Evolutionary conservation across 2,797 vertebrate species (phyloP).

Genomic region (Silurus aristotelis): DNA sequence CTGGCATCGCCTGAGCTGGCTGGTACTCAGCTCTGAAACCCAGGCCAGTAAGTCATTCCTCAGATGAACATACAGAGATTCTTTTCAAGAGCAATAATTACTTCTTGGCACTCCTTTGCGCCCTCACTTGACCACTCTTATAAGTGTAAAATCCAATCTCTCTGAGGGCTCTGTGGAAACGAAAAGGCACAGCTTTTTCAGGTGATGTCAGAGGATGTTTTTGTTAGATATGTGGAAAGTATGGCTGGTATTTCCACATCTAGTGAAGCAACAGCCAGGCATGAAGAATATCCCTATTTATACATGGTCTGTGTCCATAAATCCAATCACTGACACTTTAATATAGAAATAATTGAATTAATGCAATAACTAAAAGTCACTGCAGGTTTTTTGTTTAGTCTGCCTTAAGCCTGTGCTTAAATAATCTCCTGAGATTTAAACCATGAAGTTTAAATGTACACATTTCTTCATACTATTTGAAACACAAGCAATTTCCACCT

Average conservation of each 20-base stretch:
- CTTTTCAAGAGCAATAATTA: conserved; percentile 56
- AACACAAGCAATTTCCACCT: not conserved
- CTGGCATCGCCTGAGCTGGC: conserved; percentile 64
- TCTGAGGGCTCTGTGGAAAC: not conserved
- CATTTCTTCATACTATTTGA: not conserved
- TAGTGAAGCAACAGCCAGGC: conserved; percentile 13
- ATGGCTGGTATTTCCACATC: conserved; percentile 55
- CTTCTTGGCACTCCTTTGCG: conserved; percentile 38
- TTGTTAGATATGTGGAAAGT: conserved; percentile 53
- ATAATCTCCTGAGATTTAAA: not conserved
- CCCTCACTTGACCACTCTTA: conserved; percentile 27
- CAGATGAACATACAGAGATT: conserved; percentile 52
- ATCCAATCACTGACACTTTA: conserved; percentile 58
- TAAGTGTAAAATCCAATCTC: conserved; percentile 43
- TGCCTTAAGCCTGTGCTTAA: not conserved
- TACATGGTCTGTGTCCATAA: conserved; percentile 44
- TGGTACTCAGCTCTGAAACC: conserved; percentile 64
- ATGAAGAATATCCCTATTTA: conserved; percentile 52
- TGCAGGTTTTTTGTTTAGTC: not conserved
- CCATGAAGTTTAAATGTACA: not conserved
- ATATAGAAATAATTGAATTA: conserved; percentile 37
- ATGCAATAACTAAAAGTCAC: conserved; percentile 5
- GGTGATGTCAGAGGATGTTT: conserved; percentile 42
- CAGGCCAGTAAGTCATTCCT: conserved; percentile 51
- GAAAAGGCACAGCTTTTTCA: conserved; percentile 44